Evolutionary conservation across 2,113 vertebrate genomes (phyloP), one percentile per base, ranked within the genome.

Genomic region (Callospermophilus lateralis): DNA sequence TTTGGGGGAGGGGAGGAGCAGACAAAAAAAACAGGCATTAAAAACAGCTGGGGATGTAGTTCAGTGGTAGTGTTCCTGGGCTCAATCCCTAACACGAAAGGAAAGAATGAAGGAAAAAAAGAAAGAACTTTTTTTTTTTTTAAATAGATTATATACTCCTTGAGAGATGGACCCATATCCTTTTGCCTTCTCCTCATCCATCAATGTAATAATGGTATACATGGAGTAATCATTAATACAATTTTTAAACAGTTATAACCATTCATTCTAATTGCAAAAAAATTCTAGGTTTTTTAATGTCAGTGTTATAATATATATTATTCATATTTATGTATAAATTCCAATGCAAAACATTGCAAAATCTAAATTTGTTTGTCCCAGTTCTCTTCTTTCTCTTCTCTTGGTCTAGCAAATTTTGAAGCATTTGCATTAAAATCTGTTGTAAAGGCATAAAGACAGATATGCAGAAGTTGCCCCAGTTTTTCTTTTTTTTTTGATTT

Each of bases 361-460:
- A 48, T 34, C 10, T 58, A n/a, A 22, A 16, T 88, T 79, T 87
- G 32, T 72, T 85, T 95, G 51, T 45, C 45, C 5, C 42, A 77
- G 19, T 19, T 94, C 77, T 68, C 10, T 53, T 42, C 16, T 86
- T 73, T 94, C 51, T 74, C 24, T 39, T 70, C 6, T 19, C 34
- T 93, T 63, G 6, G 28, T 87, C 74, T 90, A 72, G 81, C 53
- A 84, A 84, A 42, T 45, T 13, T 92, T 79, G 48, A 78, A 92
- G 77, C 17, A 84, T 68, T 37, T 86, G 5, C 68, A 15, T 20
- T 61, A 55, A 8, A 67, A 37, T 39, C 51, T 30, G 30, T 87
- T 58, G 65, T 28, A 55, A 90, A 94, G 22, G 10, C 32, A 34
- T 84, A 12, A 65, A 92, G 51, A 77, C 37, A 48, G 28, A 53